Evolutionary conservation across 2,888 invertebrate species (phyloP), one percentile per base, ranked within the genome.

Genomic region (Hydriomena furcata): DNA sequence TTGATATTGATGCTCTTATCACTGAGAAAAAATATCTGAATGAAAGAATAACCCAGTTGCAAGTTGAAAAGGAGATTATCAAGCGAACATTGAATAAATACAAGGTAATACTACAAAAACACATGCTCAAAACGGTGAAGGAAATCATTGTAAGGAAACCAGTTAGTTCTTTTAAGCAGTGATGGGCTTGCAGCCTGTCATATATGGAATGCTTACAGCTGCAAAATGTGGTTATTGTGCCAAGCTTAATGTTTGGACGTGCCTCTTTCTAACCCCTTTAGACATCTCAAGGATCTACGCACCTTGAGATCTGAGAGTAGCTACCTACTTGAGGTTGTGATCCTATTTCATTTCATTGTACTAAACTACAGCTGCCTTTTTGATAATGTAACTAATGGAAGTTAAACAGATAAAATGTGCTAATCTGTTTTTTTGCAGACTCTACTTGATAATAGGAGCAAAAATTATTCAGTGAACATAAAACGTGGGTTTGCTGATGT

Each of bases 21-120:
- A 93, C 94, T 76, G 97, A 97, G 81, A 97, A 97, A 79, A 94
- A 94, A 92, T 96, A 94, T 82, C 91, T 97, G 40, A 95, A 96
- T 79, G 97, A 97, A 70, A 92, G 95, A 70, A 84, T 96, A 35
- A 94, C 94, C 58, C 95, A 96, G 71, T 89, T 94, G 51, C 93
- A 96, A 70, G 94, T 95, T 65, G 97, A 97, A 76, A 94, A 95
- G 64, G 94, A 95, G 66, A 89, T 96, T 47, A 91, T 94, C 0
- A 93, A 94, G 70, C 93, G 95, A 65, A 94, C 95, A 20, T 84
- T 94, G 28, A 91, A 91, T 34, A 95, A 95, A 75, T 95, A 95
- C 61, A 95, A 95, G 92, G 95, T 95, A 40, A 7, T 3, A 4
- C 17, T 17, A 17, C 17, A 17, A 17, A 3, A 38, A 24, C 23